Percentiles rank a stretch among this genome's conserved stretches.
Evolutionary conservation across 2,888 invertebrate genomes (phyloP).

Genomic region (Euzetes globulus): DNA sequence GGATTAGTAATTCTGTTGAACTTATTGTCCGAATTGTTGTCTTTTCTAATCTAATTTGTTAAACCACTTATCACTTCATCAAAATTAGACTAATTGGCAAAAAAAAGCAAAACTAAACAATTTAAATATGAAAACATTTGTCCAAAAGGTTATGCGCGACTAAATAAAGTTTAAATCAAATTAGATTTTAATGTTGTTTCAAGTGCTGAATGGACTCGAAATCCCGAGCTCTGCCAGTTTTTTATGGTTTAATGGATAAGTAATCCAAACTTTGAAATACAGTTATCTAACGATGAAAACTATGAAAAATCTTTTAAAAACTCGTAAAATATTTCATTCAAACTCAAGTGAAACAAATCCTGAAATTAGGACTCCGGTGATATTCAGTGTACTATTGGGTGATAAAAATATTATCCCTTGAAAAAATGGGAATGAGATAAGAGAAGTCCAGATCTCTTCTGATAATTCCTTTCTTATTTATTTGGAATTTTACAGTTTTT

Average conservation of each 20-base stretch:
- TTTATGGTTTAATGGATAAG: neutral
- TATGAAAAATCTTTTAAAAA: neutral
- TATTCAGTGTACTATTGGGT: too few species aligned
- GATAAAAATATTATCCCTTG: too few species aligned
- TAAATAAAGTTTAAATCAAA: neutral
- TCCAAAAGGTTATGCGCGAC: neutral
- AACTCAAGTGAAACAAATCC: too few species aligned
- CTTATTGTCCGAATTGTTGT: neutral
- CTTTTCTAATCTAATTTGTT: neutral
- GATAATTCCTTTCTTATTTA: neutral
- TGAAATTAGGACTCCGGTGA: too few species aligned
- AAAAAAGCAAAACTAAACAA: neutral
- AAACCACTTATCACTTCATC: neutral
- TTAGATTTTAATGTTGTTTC: neutral
- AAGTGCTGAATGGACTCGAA: neutral
- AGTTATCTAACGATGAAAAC: neutral
- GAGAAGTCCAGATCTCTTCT: neutral
- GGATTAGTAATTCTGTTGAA: neutral
- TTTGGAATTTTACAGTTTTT: neutral
- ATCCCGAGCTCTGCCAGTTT: neutral
- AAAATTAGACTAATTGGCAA: neutral
- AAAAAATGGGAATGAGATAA: neutral
- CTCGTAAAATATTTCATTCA: too few species aligned
- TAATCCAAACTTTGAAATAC: neutral
- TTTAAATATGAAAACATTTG: neutral